phyloP scores from a whole-genome alignment of 1,140 invertebrate species.

The Drosophila lowei region DNA sequence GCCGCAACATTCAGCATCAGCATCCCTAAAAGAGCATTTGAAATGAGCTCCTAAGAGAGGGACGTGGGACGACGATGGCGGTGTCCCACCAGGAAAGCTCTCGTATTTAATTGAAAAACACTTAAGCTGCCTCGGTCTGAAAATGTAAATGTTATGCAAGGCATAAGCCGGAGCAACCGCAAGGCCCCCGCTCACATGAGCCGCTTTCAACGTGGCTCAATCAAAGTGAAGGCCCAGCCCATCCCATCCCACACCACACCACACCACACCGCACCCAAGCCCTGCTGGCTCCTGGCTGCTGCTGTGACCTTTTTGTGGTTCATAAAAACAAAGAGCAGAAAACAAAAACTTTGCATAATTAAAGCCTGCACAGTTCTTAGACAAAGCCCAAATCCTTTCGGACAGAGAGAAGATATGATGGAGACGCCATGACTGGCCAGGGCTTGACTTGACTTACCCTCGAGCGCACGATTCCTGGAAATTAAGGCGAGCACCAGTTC shows the following conservation, averaged over 20 bases:
- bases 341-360: conserved; percentile 74
- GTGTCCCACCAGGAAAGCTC: conserved; percentile 37
- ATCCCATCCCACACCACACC: not conserved
- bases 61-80: conserved; percentile 27
- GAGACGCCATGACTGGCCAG: conserved; percentile 55
- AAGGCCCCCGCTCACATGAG: conserved; percentile 38
- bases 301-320: conserved; percentile 36
- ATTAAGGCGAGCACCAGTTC: conserved; percentile 92
- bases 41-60: conserved; percentile 58
- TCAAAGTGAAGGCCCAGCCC: conserved; percentile 30
- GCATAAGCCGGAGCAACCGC: conserved; percentile 51
- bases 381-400: conserved; percentile 28
- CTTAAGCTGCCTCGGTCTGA: conserved; percentile 51
- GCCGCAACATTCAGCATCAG: conserved; percentile 19
- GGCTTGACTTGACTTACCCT: conserved; percentile 87
- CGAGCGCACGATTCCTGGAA: conserved; percentile 92
- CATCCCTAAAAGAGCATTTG: conserved; percentile 56
- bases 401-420: conserved; percentile 3
- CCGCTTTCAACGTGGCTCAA: conserved; percentile 46
- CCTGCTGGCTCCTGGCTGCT: not conserved
- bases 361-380: conserved; percentile 49
- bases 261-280: conserved; percentile 16
- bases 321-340: conserved; percentile 39
- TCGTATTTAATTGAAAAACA: conserved; percentile 74
- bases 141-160: conserved; percentile 28